Percentiles rank a stretch among this genome's conserved stretches.
Conservation (phyloP, 2,113 vertebrate genomes). For the Oreochromis spilurus region DNA sequence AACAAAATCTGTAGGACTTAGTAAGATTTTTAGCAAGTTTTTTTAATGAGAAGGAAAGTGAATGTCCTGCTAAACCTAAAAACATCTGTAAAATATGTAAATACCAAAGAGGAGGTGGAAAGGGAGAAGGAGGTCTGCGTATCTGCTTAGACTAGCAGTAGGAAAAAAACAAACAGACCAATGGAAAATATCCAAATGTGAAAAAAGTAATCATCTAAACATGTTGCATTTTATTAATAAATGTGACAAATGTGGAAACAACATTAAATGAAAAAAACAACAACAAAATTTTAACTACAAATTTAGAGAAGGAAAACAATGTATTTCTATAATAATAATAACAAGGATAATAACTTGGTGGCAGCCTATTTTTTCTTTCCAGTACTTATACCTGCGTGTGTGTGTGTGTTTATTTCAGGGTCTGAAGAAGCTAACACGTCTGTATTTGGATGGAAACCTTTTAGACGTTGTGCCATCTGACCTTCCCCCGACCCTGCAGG, state of each 20-base stretch:
- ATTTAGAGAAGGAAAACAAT: neutral
- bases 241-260: neutral
- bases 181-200: neutral
- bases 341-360: neutral
- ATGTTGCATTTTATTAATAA: neutral
- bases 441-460: conserved; percentile 91
- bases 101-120: neutral
- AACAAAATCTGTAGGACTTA: neutral
- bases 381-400: neutral
- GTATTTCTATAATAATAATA: neutral
- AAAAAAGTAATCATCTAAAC: neutral
- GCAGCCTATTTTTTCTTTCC: neutral
- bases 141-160: neutral
- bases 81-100: neutral
- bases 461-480: conserved; percentile 76
- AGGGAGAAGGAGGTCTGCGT: neutral
- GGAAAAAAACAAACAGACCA: neutral
- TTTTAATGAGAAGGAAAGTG: neutral
- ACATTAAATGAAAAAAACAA: neutral
- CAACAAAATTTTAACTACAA: neutral
- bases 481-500: conserved; percentile 83
- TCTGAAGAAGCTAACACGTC: conserved; percentile 82
- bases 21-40: neutral
- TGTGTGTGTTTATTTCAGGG: conserved; percentile 58
- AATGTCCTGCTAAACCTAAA: neutral